Evolutionary conservation across 2,888 invertebrate species (phyloP).

Genomic region (Nymphalis urticae): DNA sequence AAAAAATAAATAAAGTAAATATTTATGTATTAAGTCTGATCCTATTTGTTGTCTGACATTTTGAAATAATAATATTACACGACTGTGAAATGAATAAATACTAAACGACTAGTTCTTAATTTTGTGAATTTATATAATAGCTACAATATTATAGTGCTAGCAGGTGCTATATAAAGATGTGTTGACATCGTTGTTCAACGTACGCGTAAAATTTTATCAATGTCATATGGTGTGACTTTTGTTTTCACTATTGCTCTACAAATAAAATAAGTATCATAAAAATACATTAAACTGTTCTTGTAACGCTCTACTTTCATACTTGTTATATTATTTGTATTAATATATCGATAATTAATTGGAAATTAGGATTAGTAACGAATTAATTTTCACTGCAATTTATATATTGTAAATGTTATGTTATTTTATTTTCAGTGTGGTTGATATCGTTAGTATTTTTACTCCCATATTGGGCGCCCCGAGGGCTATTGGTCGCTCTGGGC

Average conservation of each 20-base stretch:
- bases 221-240: conserved; percentile 4
- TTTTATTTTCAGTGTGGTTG: conserved; percentile 82
- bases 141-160: background rate
- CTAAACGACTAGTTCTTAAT: no score
- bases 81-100: background rate
- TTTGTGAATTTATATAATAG: background rate
- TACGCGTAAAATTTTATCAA: background rate
- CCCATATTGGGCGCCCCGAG: conserved; percentile 83
- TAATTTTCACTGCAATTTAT: background rate
- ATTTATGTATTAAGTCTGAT: no score
- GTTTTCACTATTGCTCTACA: conserved; percentile 2
- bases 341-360: no score
- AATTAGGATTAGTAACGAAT: no score
- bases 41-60: background rate
- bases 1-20: background rate
- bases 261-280: background rate
- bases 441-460: conserved; percentile 84
- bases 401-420: background rate
- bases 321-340: no score
- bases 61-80: background rate
- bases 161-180: background rate
- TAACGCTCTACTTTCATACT: no score
- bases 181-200: background rate
- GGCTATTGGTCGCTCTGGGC: conserved; percentile 83
- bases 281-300: background rate